These are phyloP conservation scores for Zaprionus ghesquierei DNA, from an alignment of 1,140 invertebrate species.

Conservation along the genomic window DNA sequence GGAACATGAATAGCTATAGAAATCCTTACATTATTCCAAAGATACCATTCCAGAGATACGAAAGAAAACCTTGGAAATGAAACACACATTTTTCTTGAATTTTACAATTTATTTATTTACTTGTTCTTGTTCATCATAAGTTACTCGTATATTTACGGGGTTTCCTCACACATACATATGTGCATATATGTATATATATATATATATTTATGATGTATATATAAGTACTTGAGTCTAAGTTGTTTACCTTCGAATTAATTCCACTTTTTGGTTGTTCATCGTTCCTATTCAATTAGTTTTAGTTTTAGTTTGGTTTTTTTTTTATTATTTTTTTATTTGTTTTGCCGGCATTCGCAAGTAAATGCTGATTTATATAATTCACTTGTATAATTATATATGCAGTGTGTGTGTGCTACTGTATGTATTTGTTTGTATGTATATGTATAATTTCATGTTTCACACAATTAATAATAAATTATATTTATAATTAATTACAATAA, in stretches of 20 bases:
- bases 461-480: conserved; percentile 63
- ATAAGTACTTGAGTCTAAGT: conserved; percentile 60
- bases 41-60: neutral
- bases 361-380: conserved; percentile 51
- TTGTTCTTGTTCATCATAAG: conserved; percentile 53
- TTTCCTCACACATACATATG: conserved; percentile 21
- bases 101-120: conserved; percentile 60
- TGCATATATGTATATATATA: conserved; percentile 19
- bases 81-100: conserved; percentile 20
- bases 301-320: no score
- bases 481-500: conserved; percentile 70
- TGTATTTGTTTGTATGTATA: conserved; percentile 24
- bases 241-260: conserved; percentile 54
- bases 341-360: conserved; percentile 49
- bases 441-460: conserved; percentile 38
- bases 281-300: conserved; percentile 20
- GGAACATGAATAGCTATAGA: no score
- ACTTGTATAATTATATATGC: conserved; percentile 46
- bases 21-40: no score
- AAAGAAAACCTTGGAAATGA: neutral
- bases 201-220: conserved; percentile 35
- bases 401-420: neutral
- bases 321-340: no score
- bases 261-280: conserved; percentile 45
- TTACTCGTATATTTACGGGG: conserved; percentile 42